Base-by-base conservation (phyloP, 2,113 vertebrate genomes). In the Brachypodius melanocephalos region DNA sequence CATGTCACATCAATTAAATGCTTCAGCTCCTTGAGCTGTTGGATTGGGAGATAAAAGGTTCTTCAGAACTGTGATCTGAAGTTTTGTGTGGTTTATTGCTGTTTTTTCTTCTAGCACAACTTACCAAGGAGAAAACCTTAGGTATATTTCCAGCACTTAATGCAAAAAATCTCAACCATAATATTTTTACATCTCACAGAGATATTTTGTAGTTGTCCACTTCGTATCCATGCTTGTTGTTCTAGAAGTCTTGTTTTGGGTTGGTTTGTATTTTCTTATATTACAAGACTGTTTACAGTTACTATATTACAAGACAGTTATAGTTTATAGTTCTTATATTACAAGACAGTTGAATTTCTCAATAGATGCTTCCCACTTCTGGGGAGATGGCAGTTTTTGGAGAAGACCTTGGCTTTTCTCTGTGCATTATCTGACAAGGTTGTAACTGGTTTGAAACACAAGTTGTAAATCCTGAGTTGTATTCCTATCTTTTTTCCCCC, bases 41-140 rank as follows among this genome's bases (percentile, higher is more conserved):
- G 75, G 38, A 24, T 26, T 62, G 38, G 42, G 46, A 88, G 72
- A 95, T 85, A 67, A 93, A 95, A 95, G 85, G 51, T 51, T 94
- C 57, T 78, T 91, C 55, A 86, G 66, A 79, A 49, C 54, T 71
- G 36, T 38, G 49, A 57, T 83, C 78, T 73, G 45, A 88, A 24
- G 51, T 8, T 73, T 42, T 38, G 2, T 18, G 51, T 65, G 49
- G 6, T 73, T 86, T 61, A 32, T n/a, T 80, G 40, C 17, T 76
- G 25, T 46, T 78, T 40, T 49, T 86, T 79, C 59, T 55, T 31
- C 31, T 48, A 62, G 42, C 62, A 65, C 49, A 77, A 21, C 29
- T 69, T 55, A 10, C 34, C 29, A 28, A 66, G 68, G 40, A n/a
- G 8, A 42, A 66, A 76, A 76, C 19, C 29, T 73, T 17, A 32